These are phyloP conservation scores for Apteryx mantelli DNA, from an alignment of 2,113 vertebrate genomes.

Conservation along the genomic window DNA sequence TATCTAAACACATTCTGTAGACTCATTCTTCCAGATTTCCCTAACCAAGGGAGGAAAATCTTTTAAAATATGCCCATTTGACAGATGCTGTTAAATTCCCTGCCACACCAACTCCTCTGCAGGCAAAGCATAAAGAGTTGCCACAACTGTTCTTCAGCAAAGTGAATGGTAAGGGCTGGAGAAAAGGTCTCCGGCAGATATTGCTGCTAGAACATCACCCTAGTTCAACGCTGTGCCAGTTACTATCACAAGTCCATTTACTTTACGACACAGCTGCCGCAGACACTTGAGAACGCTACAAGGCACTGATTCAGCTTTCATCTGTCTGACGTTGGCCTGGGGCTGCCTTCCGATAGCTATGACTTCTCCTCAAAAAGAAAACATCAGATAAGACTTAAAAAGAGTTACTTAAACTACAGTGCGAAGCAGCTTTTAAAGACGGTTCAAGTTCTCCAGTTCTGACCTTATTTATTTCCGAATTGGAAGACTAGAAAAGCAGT, in stretches of 20 bases:
- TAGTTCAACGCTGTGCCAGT: background rate
- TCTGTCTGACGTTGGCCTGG: background rate
- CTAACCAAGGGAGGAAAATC: background rate
- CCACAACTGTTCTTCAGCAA: background rate
- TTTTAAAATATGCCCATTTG: background rate
- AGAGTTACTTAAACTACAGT: background rate
- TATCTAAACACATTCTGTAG: background rate
- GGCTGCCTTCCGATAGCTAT: background rate
- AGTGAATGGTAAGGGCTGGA: background rate
- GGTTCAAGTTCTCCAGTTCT: background rate
- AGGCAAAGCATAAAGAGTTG: background rate
- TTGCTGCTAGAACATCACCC: background rate
- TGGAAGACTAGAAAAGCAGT: background rate
- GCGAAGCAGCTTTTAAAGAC: background rate
- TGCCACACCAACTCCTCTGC: background rate
- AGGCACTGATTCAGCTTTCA: background rate
- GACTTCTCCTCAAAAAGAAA: background rate
- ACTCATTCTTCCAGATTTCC: background rate
- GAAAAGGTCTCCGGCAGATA: background rate
- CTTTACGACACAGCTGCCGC: background rate
- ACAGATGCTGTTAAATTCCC: background rate
- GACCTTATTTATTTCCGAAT: background rate
- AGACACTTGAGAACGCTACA: background rate
- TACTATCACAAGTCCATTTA: background rate
- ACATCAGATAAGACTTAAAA: background rate